These are phyloP conservation scores for Platycheirus rosarum DNA, from an alignment of 2,888 invertebrate species.

Conservation along the genomic window DNA sequence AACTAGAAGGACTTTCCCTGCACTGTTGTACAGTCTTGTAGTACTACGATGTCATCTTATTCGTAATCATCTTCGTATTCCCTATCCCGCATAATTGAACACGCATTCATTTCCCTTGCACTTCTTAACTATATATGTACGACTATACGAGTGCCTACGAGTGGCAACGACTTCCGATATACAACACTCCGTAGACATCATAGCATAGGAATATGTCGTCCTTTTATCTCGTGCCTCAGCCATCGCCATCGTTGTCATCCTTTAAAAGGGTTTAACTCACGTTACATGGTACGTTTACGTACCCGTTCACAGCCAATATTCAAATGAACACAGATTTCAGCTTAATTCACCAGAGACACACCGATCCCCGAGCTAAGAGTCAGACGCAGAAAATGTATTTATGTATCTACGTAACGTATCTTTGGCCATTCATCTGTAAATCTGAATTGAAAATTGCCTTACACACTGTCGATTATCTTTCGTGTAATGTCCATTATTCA, in stretches of 20 bases:
- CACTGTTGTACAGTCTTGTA: conserved; percentile 15
- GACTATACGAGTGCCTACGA: no score
- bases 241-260: conserved; percentile 41
- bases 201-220: conserved; percentile 28
- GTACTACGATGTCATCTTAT: conserved; percentile 52
- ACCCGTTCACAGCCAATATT: conserved; percentile 15
- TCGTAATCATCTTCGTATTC: conserved; percentile 48
- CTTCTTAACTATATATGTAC: no score
- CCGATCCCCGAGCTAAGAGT: neutral
- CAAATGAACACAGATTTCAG: conserved; percentile 39
- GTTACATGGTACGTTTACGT: neutral
- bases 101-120: conserved; percentile 54
- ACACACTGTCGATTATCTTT: conserved; percentile 60
- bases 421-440: conserved; percentile 53
- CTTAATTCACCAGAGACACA: neutral
- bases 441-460: conserved; percentile 59
- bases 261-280: conserved; percentile 34
- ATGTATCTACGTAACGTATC: no score
- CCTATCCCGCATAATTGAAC: conserved; percentile 68
- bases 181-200: conserved; percentile 13
- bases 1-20: conserved; percentile 16
- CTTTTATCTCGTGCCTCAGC: conserved; percentile 50
- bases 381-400: conserved; percentile 39
- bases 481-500: conserved; percentile 66
- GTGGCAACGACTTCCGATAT: conserved; percentile 58